A percentile compares a stretch with the other conserved stretches of the same genome.
phyloP scores from a whole-genome alignment of 2,113 vertebrate genomes.

The Numida meleagris region DNA sequence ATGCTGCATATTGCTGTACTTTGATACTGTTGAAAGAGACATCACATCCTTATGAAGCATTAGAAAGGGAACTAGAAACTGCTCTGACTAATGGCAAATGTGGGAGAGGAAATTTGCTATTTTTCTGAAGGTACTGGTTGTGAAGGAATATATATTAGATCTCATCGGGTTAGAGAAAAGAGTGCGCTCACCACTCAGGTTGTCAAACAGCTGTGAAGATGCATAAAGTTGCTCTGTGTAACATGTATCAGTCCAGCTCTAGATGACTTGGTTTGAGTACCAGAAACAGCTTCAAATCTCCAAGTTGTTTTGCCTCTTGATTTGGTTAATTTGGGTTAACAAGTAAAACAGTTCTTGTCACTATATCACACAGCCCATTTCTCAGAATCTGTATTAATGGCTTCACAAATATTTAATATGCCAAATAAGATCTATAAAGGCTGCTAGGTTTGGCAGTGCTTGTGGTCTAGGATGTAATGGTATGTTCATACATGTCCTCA shows the following conservation, averaged over 20 bases:
- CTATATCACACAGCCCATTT: not conserved
- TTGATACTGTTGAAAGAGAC: not conserved
- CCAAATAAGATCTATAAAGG: not conserved
- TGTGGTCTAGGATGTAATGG: not conserved
- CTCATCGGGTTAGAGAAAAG: not conserved
- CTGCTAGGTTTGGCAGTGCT: not conserved
- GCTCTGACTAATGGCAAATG: not conserved
- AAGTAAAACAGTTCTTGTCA: not conserved
- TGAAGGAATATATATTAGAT: not conserved
- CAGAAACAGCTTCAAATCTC: not conserved
- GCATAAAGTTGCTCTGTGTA: not conserved
- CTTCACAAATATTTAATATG: not conserved
- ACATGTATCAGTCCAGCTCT: not conserved
- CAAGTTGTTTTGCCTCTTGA: not conserved
- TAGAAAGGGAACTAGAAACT: not conserved
- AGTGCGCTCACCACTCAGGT: not conserved
- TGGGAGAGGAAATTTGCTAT: not conserved
- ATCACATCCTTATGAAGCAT: not conserved
- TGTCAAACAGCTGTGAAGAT: not conserved
- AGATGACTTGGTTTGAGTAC: not conserved
- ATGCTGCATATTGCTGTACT: not conserved
- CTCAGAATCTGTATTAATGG: not conserved
- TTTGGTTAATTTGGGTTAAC: not conserved
- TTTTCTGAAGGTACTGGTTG: not conserved
- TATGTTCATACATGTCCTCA: not conserved